A percentile compares a stretch with the other conserved stretches of the same genome.
Conservation (phyloP, 2,797 vertebrate species). For the Amphiprion clarkii region DNA sequence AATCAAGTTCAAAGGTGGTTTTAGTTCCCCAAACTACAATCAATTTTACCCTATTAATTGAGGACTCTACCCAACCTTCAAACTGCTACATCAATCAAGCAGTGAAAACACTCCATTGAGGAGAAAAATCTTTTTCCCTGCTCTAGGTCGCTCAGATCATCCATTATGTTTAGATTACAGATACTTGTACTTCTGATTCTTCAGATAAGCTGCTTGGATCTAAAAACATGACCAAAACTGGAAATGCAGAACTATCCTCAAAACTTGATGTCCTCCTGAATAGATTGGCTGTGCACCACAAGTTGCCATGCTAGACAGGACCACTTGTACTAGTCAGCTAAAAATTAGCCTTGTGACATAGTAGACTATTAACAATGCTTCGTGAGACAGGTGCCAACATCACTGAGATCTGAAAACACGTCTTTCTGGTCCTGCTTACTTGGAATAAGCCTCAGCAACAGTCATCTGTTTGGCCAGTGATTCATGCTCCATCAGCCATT, state of each 20-base stretch:
- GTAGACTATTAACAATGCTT: neutral
- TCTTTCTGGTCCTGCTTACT: neutral
- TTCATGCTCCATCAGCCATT: neutral
- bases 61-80: neutral
- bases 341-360: neutral
- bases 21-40: conserved; percentile 21
- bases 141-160: neutral
- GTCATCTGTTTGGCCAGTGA: neutral
- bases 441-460: neutral
- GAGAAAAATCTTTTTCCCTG: neutral
- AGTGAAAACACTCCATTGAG: neutral
- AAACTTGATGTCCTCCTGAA: neutral
- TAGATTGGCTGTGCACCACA: neutral
- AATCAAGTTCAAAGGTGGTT: conserved; percentile 1
- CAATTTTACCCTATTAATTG: conserved; percentile 5
- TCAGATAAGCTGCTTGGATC: neutral
- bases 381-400: neutral
- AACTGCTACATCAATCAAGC: neutral
- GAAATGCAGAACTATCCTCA: neutral
- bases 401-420: too few relatives aligned
- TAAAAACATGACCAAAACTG: neutral
- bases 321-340: neutral
- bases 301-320: neutral
- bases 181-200: neutral
- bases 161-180: neutral